phyloP scores from a whole-genome alignment of 2,113 vertebrate genomes.

The Ceratotherium simum region DNA sequence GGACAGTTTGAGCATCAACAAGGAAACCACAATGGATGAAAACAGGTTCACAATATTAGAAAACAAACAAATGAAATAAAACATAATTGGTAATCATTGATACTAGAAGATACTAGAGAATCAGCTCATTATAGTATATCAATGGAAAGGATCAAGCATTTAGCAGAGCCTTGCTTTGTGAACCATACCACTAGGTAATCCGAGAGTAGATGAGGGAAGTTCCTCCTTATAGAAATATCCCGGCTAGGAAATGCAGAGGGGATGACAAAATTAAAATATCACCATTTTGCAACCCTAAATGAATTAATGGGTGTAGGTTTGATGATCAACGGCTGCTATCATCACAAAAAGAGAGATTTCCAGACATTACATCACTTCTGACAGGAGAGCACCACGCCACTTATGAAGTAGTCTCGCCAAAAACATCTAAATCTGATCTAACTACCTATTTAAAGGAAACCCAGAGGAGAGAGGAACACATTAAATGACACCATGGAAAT shows the following conservation, averaged over 20 bases:
- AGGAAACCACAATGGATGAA: background rate
- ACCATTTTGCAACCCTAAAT: background rate
- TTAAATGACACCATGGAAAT: background rate
- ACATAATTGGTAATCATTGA: background rate
- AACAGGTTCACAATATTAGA: background rate
- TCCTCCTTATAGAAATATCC: background rate
- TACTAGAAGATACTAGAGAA: background rate
- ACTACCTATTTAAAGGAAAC: background rate
- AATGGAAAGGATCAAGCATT: background rate
- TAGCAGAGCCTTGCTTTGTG: background rate
- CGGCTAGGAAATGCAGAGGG: background rate
- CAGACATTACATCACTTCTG: background rate
- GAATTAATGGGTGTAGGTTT: background rate
- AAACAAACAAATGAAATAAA: background rate
- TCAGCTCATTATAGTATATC: background rate
- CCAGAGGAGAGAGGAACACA: background rate
- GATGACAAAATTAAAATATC: conserved; percentile 7
- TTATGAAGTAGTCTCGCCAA: background rate
- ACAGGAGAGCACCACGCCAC: background rate
- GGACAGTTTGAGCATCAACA: background rate
- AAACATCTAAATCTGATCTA: conserved; percentile 15
- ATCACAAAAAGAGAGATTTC: background rate
- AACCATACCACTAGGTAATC: background rate
- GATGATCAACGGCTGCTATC: background rate
- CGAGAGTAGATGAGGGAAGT: background rate